Conservation (phyloP, 2,888 invertebrate genomes). For the Acrobasis suavella region DNA sequence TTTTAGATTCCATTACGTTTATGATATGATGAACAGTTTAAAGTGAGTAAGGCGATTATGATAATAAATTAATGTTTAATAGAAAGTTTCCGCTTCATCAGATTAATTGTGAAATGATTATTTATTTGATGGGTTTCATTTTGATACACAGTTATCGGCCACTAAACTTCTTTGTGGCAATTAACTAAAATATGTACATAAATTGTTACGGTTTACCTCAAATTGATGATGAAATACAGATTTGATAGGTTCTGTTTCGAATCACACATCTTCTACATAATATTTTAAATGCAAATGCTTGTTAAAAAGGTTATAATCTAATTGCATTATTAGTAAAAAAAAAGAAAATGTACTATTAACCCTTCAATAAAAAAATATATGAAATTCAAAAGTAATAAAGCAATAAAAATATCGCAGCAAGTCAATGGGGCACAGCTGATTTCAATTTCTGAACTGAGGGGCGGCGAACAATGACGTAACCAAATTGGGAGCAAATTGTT, state of each 20-base stretch:
- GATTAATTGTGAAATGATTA: constrained; percentile 1
- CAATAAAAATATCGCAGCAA: constrained; percentile 32
- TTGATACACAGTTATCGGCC: not conserved
- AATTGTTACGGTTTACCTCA: too few relatives aligned
- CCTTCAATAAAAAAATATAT: not conserved
- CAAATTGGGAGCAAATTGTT: constrained; percentile 67
- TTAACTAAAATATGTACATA: not conserved
- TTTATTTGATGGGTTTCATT: not conserved
- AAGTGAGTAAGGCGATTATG: not conserved
- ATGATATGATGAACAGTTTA: not conserved
- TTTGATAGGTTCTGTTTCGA: too few relatives aligned
- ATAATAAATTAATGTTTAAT: not conserved
- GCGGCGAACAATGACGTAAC: constrained; percentile 59
- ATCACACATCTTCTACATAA: too few relatives aligned
- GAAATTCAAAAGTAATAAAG: constrained; percentile 1
- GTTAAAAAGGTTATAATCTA: too few relatives aligned
- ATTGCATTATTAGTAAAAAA: not conserved
- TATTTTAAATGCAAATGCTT: too few relatives aligned
- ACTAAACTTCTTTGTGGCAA: not conserved
- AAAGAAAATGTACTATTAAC: not conserved
- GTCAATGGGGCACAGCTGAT: constrained; percentile 67
- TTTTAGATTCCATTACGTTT: constrained; percentile 6
- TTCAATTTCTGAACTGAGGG: constrained; percentile 53
- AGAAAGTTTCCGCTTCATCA: not conserved
- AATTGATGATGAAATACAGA: too few relatives aligned